phyloP scores from a whole-genome alignment of 2,888 invertebrate species.

The Cheilosia grossa region DNA sequence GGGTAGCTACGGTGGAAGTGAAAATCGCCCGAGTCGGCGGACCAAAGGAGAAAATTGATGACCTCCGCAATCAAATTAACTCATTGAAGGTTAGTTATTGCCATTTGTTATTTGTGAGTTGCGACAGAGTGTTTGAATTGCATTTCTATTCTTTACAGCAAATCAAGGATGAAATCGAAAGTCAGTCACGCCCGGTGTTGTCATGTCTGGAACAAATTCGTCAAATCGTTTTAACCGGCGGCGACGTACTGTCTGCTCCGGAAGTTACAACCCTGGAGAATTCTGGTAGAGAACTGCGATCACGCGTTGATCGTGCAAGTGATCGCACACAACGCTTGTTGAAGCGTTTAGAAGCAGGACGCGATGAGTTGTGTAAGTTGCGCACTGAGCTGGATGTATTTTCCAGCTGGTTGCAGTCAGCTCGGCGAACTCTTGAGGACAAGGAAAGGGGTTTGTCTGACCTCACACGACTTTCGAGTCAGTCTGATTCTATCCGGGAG shows the following conservation, averaged over 20 bases:
- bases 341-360: conserved; percentile 89
- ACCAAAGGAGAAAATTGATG: conserved; percentile 93
- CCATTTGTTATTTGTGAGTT: background rate
- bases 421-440: conserved; percentile 91
- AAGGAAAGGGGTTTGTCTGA: conserved; percentile 93
- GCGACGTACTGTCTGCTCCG: conserved; percentile 95
- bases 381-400: conserved; percentile 92
- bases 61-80: conserved; percentile 94
- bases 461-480: conserved; percentile 88
- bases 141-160: conserved; percentile 84
- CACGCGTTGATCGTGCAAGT: conserved; percentile 91
- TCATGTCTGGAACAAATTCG: conserved; percentile 95
- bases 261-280: conserved; percentile 95
- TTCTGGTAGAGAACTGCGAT: conserved; percentile 92
- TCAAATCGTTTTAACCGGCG: conserved; percentile 94
- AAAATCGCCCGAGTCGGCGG: conserved; percentile 93
- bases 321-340: conserved; percentile 92
- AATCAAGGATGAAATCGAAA: conserved; percentile 94
- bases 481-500: conserved; percentile 92
- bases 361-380: conserved; percentile 95
- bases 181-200: conserved; percentile 92
- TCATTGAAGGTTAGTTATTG: conserved; percentile 89
- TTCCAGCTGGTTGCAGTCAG: conserved; percentile 92
- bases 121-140: background rate
- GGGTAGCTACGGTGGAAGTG: conserved; percentile 93